A percentile compares a stretch with the other conserved stretches of the same genome.
These are phyloP conservation scores for Drosophila obscura DNA, from an alignment of 1,140 invertebrate species.

Conservation along the genomic window DNA sequence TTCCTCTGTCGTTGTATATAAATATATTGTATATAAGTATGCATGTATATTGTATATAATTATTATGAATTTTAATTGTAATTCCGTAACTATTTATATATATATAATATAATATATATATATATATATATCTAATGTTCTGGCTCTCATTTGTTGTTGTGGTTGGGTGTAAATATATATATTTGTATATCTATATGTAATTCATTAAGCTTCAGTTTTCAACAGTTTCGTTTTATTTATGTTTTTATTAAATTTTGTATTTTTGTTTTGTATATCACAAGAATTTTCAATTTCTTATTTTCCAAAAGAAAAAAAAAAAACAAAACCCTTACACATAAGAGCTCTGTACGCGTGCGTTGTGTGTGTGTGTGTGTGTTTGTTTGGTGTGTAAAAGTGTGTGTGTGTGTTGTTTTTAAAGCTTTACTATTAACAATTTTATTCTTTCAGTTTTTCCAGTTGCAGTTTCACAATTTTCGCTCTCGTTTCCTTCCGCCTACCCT, in stretches of 20 bases:
- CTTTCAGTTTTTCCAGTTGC: constrained; percentile 48
- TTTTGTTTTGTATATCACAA: constrained; percentile 75
- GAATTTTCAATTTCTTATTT: constrained; percentile 74
- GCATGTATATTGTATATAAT: constrained; percentile 63
- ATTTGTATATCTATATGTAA: constrained; percentile 39
- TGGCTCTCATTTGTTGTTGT: constrained; percentile 20
- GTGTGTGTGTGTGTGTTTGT: constrained; percentile 17
- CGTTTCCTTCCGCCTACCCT: neutral
- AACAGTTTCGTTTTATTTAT: constrained; percentile 44
- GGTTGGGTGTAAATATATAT: constrained; percentile 1
- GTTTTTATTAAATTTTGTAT: constrained; percentile 52
- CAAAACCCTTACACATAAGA: constrained; percentile 32
- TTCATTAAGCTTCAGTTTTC: constrained; percentile 59
- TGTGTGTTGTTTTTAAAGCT: constrained; percentile 45
- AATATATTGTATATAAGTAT: constrained; percentile 75
- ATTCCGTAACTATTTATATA: constrained; percentile 36
- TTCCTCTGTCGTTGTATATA: constrained; percentile 57
- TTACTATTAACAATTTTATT: constrained; percentile 52
- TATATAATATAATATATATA: constrained; percentile 26
- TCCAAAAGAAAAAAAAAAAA: constrained; percentile 52
- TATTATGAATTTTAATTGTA: constrained; percentile 41
- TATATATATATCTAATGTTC: constrained; percentile 19
- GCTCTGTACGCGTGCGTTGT: neutral
- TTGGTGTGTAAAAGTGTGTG: constrained; percentile 38
- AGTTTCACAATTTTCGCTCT: constrained; percentile 30